Base-by-base conservation (phyloP, 2,113 vertebrate species). In the Australoheros scitulus region DNA sequence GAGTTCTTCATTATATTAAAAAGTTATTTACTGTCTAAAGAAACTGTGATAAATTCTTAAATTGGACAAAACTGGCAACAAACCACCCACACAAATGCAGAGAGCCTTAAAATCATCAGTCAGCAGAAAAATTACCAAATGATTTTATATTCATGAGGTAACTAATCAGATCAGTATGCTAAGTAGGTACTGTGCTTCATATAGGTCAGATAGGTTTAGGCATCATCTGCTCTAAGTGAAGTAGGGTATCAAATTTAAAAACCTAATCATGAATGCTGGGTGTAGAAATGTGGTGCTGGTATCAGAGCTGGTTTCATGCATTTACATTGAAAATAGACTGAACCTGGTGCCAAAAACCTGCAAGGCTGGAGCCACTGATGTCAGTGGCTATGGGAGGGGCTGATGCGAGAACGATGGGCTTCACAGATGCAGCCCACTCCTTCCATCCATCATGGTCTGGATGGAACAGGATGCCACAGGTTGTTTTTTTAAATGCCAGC, bases 291-390 rank as follows among this genome's bases (percentile, higher is more conserved):
- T 68, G 63, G 63, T 68, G 22, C 63, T 11, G 63, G 63, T 4
- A 24, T 65, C 17, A 43, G 63, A 47, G 24, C 63, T 47, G 63
- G 38, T 0, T 0, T 11, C 41, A 13, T 43, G 41, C 41, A 43
- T 43, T 43, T 13, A 43, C 11, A 13, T 11, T 1, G 4, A 43
- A 43, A 43, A 43, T 2, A 43, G 38, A 68, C 14, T 26, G 22
- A 38, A 65, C 63, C 1, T 0, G 13, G 0, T 65, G 6, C 15
- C 47, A 52, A 52, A 52, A 52, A 8, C 50, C 50, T 52, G 17
- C 50, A 52, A 52, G 18, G 50, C 18, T 52, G 50, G 50, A 18
- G 7, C 7, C 3, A 20, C 6, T 18, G 50, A 52, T 20, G 18
- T 52, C 17, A 2, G 63, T 6, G 38, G 63, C 14, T 47, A 68